Conservation (phyloP, 1,140 invertebrate species). For the Galleria mellonella region DNA sequence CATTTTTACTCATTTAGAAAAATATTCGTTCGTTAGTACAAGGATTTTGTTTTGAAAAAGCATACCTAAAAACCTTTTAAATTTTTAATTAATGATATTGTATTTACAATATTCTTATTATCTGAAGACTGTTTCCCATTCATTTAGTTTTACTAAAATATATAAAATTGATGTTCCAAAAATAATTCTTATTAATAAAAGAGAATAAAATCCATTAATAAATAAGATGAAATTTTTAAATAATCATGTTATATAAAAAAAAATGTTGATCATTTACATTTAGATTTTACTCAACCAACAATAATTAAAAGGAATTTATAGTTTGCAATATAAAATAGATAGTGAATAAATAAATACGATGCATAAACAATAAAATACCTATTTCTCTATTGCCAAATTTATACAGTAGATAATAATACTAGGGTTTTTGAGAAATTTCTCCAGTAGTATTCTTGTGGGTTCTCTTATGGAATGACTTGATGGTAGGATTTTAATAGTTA, state of each 20-base stretch:
- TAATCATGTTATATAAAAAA: not conserved
- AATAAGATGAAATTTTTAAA: not conserved
- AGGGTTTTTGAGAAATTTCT: constrained; percentile 49
- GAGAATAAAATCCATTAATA: not conserved
- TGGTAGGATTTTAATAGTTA: constrained; percentile 42
- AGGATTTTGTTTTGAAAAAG: too few species aligned
- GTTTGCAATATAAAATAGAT: constrained; percentile 38
- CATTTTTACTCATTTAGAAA: too few species aligned
- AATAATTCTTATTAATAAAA: not conserved
- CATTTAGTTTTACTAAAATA: too few species aligned
- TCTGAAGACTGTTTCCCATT: too few species aligned
- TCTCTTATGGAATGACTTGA: constrained; percentile 18
- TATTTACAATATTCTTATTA: too few species aligned
- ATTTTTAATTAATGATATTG: too few species aligned
- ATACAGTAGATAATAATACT: constrained; percentile 44
- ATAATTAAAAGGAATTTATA: constrained; percentile 57
- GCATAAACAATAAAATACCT: constrained; percentile 46
- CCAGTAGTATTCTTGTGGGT: constrained; percentile 45
- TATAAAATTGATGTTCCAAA: constrained; percentile 1
- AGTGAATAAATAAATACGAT: constrained; percentile 29
- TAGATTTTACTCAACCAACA: constrained; percentile 20
- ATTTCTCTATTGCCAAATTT: constrained; percentile 60
- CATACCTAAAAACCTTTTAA: too few species aligned
- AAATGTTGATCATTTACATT: constrained; percentile 14
- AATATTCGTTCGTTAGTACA: too few species aligned